Evolutionary conservation across 2,888 invertebrate genomes (phyloP), one percentile per base, ranked within the genome.

Genomic region (Xestia sexstrigata): DNA sequence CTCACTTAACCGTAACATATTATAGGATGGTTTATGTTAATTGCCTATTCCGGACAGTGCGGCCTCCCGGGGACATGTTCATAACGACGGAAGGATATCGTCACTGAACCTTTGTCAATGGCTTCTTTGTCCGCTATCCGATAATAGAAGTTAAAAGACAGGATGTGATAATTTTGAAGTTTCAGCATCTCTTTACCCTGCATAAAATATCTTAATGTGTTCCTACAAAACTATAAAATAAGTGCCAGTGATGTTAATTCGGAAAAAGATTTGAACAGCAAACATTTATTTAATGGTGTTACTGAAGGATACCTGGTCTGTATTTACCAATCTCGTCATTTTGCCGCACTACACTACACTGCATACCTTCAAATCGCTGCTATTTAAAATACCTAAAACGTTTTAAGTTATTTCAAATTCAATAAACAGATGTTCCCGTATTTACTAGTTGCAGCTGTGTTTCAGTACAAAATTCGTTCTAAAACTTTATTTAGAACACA

Each of bases 1-100:
- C 20, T 62, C 20, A 35, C 58, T 47, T 70, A 79, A 58, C 42
- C 42, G 42, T 42, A 42, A 42, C 42, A 42, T 42, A 83, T n/a
- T n/a, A 11, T 42, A 42, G 42, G 42, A 11, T 42, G 42, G 42
- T 42, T 42, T 42, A 42, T 42, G 42, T 42, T 42, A 42, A 42
- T 42, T 42, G 42, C 42, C 42, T 42, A 42, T 42, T 42, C 42
- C 42, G 42, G 42, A 42, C 42, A 42, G 42, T 42, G 42, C 42
- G 9, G 42, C 42, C 42, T 42, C 11, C 11, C 9, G 42, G 11
- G 42, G 11, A 42, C 42, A 42, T 42, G 42, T 42, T 2, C 42
- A 11, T 42, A 42, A 42, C 11, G 42, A 9, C 42, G 42, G 42
- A 42, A 42, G 9, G 42, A 11, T 42, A 42, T 42, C 9, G 42